Evolutionary conservation across 2,888 invertebrate species (phyloP).

Genomic region (Cataglyphis altisquamis): DNA sequence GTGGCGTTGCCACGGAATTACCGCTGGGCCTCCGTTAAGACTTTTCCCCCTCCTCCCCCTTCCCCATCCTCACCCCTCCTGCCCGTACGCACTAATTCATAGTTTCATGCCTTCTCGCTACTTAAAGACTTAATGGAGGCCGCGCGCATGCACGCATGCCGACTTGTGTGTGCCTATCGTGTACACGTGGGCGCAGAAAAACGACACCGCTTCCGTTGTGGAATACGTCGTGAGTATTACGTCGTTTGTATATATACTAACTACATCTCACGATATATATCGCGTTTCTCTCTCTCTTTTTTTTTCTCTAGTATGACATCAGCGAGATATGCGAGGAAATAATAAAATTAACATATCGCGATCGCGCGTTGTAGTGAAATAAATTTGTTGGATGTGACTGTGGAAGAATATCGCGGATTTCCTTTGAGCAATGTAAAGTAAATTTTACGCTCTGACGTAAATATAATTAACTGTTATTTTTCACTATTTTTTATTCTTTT

Average conservation of each 20-base stretch:
- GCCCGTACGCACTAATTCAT: constrained; percentile 68
- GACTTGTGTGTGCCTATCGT: neutral
- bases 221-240: constrained; percentile 60
- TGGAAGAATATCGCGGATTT: neutral
- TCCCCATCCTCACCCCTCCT: neutral
- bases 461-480: too few relatives aligned
- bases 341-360: constrained; percentile 24
- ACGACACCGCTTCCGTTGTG: constrained; percentile 60
- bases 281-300: neutral
- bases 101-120: constrained; percentile 73
- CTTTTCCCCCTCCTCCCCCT: neutral
- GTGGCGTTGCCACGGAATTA: constrained; percentile 70
- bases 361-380: neutral
- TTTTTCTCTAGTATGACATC: neutral
- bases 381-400: constrained; percentile 1
- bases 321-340: constrained; percentile 18
- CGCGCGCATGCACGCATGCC: constrained; percentile 64
- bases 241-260: constrained; percentile 40
- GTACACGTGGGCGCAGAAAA: constrained; percentile 52
- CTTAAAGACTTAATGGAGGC: constrained; percentile 73
- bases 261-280: constrained; percentile 38
- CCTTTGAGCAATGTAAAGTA: neutral
- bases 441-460: too few relatives aligned
- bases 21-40: constrained; percentile 53
- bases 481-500: neutral